A percentile compares a stretch with the other conserved stretches of the same genome.
phyloP scores from a whole-genome alignment of 2,113 vertebrate genomes.

The Eulemur rufifrons region DNA sequence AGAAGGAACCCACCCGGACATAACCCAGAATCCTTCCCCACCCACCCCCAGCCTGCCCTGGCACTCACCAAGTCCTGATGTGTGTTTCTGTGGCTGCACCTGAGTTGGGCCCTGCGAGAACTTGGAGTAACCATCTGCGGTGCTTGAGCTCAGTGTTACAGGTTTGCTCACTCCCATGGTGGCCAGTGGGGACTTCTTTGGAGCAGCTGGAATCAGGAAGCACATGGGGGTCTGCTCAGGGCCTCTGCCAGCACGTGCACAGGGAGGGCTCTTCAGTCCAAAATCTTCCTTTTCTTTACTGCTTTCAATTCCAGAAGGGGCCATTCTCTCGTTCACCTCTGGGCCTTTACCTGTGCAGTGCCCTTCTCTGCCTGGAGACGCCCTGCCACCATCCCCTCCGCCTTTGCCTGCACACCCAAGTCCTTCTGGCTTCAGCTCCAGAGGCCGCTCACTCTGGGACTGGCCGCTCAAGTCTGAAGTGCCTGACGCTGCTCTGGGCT shows the following conservation, averaged over 20 bases:
- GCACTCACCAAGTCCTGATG: conserved; percentile 24
- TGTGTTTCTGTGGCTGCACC: conserved; percentile 38
- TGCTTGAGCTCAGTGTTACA: neutral
- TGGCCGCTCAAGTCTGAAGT: neutral
- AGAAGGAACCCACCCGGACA: neutral
- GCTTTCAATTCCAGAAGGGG: neutral
- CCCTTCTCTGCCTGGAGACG: neutral
- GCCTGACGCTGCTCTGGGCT: neutral
- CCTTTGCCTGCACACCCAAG: neutral
- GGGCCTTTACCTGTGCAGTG: neutral
- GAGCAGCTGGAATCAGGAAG: conserved; percentile 24
- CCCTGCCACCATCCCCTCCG: neutral
- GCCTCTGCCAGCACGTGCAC: neutral
- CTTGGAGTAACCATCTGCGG: neutral
- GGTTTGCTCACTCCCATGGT: neutral
- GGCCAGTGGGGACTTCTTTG: neutral
- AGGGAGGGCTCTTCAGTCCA: neutral
- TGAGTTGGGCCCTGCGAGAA: neutral
- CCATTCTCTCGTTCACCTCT: neutral
- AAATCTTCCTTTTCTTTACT: neutral
- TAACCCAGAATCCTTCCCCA: neutral
- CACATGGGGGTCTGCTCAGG: neutral
- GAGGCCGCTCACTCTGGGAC: neutral
- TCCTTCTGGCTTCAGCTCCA: neutral
- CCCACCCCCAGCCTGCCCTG: neutral